Base-by-base conservation (phyloP, 2,113 vertebrate species). In the Cyphomyrus discorhynchus region DNA sequence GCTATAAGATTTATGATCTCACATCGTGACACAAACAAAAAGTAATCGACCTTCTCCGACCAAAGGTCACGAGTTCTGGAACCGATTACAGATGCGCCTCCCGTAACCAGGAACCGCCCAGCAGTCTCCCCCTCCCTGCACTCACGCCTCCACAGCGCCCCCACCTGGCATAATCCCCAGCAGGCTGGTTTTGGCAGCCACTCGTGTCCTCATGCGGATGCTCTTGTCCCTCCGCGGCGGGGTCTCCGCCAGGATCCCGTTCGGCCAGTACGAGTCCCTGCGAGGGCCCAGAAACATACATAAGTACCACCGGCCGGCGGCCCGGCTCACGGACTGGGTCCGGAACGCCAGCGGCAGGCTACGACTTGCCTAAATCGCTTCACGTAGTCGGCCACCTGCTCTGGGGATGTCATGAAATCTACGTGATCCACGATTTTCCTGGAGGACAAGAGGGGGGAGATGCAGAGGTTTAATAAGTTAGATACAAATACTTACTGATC, bases 341-440 rank as follows among this genome's bases (percentile, higher is more conserved):
- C 9, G 56, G 42, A 10, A 15, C 74, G 24, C 1, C 7, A 58
- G 90, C 70, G 27, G 89, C 24, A 87, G 62, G 58, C 1, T 58
- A 17, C 74, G 50, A 89, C 8, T 92, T 96, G 99, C 98, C 98
- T 97, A 96, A 99, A 99, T 92, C 97, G 97, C 92, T 99, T 99
- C 90, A 99, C 98, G 0, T 98, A 98, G 93, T 99, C 98, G 21
- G 98, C 98, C 89, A 99, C 98, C 96, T 99, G 98, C 77, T 99
- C 98, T 0, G 98, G 98, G 82, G 98, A 98, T 0, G 98, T 99
- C 97, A 99, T 96, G 95, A 96, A 98, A 92, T 99, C 98, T 92
- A 99, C 98, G 86, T 99, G 98, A 94, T 99, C 98, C 90, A 99
- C 98, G 86, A 99, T 99, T 97, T 99, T 99, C 94, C 98, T 99